Conservation (phyloP, 2,113 vertebrate genomes). For the Arizona elegans region DNA sequence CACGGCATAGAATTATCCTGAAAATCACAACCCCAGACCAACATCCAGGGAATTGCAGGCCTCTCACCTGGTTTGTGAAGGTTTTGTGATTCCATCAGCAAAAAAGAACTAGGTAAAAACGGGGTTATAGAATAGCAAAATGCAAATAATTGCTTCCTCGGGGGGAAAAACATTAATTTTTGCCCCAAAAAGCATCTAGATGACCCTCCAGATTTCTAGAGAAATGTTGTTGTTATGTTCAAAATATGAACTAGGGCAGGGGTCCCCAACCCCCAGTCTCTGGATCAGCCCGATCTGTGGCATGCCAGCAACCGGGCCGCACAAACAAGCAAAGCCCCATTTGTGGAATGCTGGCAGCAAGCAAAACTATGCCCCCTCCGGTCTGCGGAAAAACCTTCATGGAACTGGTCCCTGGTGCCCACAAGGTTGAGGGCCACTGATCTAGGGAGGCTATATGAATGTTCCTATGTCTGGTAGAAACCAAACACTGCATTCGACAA, state of each 20-base stretch:
- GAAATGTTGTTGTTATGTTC: neutral
- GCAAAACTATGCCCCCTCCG: no score
- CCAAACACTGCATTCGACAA: neutral
- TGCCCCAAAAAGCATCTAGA: neutral
- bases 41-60: neutral
- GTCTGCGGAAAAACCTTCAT: no score
- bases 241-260: no score
- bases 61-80: neutral
- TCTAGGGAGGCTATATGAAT: neutral
- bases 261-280: no score
- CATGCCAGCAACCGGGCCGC: no score
- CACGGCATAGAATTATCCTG: neutral
- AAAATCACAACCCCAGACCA: neutral
- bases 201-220: neutral
- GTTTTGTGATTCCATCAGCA: neutral
- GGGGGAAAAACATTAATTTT: neutral
- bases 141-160: neutral
- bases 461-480: neutral
- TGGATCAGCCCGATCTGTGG: no score
- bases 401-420: no score
- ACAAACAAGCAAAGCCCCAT: no score
- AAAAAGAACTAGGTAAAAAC: neutral
- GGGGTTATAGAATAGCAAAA: neutral
- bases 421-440: no score
- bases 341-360: no score